Conservation (phyloP, 1,140 invertebrate species). For the Polypedilum pembai region DNA sequence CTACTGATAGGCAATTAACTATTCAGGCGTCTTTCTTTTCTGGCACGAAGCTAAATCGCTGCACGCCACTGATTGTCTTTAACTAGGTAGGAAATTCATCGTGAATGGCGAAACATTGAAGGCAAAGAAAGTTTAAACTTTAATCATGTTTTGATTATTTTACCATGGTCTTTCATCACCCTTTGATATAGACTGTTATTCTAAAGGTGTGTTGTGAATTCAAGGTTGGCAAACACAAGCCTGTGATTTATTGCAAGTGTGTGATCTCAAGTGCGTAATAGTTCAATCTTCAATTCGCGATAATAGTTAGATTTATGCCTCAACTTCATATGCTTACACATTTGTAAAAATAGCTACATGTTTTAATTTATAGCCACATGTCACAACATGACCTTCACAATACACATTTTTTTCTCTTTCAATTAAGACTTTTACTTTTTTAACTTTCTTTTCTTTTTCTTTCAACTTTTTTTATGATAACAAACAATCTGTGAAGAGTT, state of each 20-base stretch:
- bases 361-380: background rate
- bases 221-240: background rate
- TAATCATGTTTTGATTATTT: constrained; percentile 14
- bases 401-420: too few species aligned
- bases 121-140: constrained; percentile 3
- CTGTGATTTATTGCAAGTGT: background rate
- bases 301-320: background rate
- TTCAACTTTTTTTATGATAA: too few species aligned
- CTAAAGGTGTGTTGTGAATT: background rate
- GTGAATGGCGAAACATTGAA: background rate
- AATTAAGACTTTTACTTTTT: too few species aligned
- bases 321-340: background rate
- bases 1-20: background rate
- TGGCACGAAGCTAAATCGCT: background rate
- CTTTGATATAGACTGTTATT: background rate
- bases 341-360: too few species aligned
- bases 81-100: too few species aligned
- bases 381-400: background rate
- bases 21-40: background rate
- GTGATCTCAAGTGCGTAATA: background rate
- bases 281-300: background rate
- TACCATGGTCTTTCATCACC: background rate
- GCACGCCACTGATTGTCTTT: background rate
- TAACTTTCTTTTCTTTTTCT: too few species aligned
- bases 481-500: background rate